phyloP scores from a whole-genome alignment of 2,113 vertebrate genomes.

The Heterocephalus glaber region DNA sequence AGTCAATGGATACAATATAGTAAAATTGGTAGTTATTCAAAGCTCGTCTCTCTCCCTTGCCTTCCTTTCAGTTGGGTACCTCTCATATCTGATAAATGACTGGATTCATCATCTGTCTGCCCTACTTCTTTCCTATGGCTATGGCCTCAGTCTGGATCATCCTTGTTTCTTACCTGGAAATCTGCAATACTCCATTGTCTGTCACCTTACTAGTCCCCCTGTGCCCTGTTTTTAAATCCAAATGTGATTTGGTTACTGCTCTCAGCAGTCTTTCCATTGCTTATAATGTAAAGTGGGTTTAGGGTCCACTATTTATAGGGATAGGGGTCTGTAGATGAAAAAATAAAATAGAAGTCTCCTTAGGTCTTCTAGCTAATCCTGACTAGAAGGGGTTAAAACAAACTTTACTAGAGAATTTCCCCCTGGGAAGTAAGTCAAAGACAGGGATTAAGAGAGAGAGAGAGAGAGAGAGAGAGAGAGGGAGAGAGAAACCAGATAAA shows the following conservation, averaged over 20 bases:
- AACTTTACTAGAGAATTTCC: too few species aligned
- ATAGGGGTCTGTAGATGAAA: not conserved
- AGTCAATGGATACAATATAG: not conserved
- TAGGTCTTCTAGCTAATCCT: not conserved
- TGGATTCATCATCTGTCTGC: not conserved
- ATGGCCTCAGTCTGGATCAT: not conserved
- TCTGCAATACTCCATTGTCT: not conserved
- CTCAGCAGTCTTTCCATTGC: not conserved
- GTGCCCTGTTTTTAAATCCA: not conserved
- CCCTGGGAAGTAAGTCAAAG: not conserved
- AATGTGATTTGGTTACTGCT: not conserved
- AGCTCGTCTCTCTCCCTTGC: not conserved
- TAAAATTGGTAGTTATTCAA: not conserved
- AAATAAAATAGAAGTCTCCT: not conserved
- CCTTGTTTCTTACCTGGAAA: not conserved
- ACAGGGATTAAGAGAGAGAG: not conserved
- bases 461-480: too few species aligned
- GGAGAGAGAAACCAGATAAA: too few species aligned
- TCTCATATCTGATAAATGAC: not conserved
- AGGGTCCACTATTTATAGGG: not conserved
- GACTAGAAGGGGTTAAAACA: not conserved
- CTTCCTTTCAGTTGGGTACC: not conserved
- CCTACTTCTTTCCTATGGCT: not conserved
- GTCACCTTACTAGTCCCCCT: not conserved
- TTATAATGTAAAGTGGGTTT: not conserved